phyloP scores from a whole-genome alignment of 1,140 invertebrate genomes.

The Anastatus disparis region DNA sequence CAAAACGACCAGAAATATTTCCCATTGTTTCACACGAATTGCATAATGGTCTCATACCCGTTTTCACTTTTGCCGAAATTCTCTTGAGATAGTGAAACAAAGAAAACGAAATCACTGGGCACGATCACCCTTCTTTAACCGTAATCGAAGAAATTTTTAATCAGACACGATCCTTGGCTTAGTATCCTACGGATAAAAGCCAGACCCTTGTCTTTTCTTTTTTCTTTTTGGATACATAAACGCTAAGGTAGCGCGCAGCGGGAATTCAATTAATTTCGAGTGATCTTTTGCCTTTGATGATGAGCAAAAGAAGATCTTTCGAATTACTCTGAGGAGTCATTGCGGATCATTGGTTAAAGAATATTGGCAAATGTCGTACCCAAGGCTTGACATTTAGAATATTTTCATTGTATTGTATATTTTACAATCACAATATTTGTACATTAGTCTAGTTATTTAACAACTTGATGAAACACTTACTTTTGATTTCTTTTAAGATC shows the following conservation, averaged over 20 bases:
- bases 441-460: too few species aligned
- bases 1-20: neutral
- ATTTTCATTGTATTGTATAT: too few species aligned
- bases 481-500: too few species aligned
- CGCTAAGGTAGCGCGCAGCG: too few species aligned
- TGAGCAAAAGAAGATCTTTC: neutral
- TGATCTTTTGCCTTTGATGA: slow-evolving; percentile 30
- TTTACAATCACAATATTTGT: too few species aligned
- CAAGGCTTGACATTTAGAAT: too few species aligned
- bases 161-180: neutral
- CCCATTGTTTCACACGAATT: neutral
- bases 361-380: too few species aligned
- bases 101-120: neutral
- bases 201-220: neutral
- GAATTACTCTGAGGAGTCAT: neutral
- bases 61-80: too few species aligned
- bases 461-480: too few species aligned
- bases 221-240: neutral
- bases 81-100: neutral
- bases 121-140: slow-evolving; percentile 14
- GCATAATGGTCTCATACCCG: too few species aligned
- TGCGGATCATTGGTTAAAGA: too few species aligned
- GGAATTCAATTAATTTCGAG: slow-evolving; percentile 50
- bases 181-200: neutral
- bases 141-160: slow-evolving; percentile 32